Conservation (phyloP, 2,113 vertebrate species). For the Siphamia tubifer region DNA sequence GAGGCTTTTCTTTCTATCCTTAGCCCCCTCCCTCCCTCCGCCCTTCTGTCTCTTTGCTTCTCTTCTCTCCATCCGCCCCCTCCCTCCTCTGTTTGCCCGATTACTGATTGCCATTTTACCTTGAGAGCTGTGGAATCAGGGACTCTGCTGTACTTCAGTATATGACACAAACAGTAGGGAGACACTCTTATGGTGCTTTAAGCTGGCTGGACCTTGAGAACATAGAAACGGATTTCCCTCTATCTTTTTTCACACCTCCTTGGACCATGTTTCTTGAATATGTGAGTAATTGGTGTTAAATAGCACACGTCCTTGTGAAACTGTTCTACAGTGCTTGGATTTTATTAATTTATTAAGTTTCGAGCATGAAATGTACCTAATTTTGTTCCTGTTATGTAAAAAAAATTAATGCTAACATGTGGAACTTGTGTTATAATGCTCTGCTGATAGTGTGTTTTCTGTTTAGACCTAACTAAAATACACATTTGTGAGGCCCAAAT, state of each 20-base stretch:
- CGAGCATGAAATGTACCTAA: too few species aligned
- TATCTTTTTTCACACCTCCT: slow-evolving; percentile 5
- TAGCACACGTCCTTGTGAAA: too few species aligned
- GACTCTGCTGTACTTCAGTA: not conserved
- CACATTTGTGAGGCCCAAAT: too few species aligned
- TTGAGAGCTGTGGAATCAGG: slow-evolving; percentile 20
- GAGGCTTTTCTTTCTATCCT: slow-evolving; percentile 88
- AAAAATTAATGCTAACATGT: too few species aligned
- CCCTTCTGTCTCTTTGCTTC: not conserved
- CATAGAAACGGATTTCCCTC: slow-evolving; percentile 1
- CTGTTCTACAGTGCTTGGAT: too few species aligned
- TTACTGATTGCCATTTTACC: slow-evolving; percentile 64
- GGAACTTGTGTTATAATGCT: too few species aligned
- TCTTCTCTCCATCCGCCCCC: slow-evolving; percentile 2
- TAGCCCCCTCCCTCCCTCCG: slow-evolving; percentile 64
- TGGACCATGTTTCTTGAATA: slow-evolving; percentile 72
- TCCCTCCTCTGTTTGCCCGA: slow-evolving; percentile 2
- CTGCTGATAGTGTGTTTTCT: too few species aligned
- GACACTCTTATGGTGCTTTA: not conserved
- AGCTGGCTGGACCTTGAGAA: not conserved
- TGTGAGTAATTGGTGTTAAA: slow-evolving; percentile 64
- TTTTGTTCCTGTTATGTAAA: too few species aligned
- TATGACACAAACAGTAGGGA: not conserved
- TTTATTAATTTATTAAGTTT: too few species aligned
- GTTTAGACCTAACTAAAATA: too few species aligned